Evolutionary conservation across 2,797 vertebrate species (phyloP).

Genomic region (Antennarius maculatus): DNA sequence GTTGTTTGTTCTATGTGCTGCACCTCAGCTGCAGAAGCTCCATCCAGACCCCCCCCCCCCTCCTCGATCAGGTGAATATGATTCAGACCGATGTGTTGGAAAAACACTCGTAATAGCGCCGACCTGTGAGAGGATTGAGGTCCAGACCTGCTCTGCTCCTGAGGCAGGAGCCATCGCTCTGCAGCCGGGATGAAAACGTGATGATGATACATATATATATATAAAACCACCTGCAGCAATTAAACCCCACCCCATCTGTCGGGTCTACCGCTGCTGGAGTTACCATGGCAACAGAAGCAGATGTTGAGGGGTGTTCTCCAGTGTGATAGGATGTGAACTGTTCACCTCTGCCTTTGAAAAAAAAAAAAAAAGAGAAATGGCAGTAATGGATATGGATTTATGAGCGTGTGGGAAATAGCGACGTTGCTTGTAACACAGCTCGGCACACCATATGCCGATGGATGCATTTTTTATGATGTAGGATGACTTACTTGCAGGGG

Average conservation of each 20-base stretch:
- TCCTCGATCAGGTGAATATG: slow-evolving; percentile 35
- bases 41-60: neutral
- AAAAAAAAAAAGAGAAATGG: slow-evolving; percentile 31
- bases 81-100: slow-evolving; percentile 49
- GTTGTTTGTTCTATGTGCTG: neutral
- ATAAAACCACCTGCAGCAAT: slow-evolving; percentile 53
- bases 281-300: slow-evolving; percentile 77
- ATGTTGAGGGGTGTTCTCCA: slow-evolving; percentile 60
- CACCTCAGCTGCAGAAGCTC: neutral
- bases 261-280: slow-evolving; percentile 31
- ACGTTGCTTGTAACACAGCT: slow-evolving; percentile 44
- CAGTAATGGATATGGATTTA: slow-evolving; percentile 76
- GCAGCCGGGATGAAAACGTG: slow-evolving; percentile 43
- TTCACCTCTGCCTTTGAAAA: slow-evolving; percentile 65
- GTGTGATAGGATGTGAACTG: slow-evolving; percentile 72
- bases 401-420: slow-evolving; percentile 48
- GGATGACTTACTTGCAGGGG: slow-evolving; percentile 31
- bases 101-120: slow-evolving; percentile 55
- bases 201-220: slow-evolving; percentile 1
- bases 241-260: slow-evolving; percentile 15
- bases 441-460: slow-evolving; percentile 64
- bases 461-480: slow-evolving; percentile 69
- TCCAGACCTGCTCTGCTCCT: slow-evolving; percentile 28
- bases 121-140: slow-evolving; percentile 50
- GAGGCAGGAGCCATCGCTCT: slow-evolving; percentile 14